A percentile compares a stretch with the other conserved stretches of the same genome.
These are phyloP conservation scores for Drosophila demipolita DNA, from an alignment of 2,888 invertebrate genomes.

Conservation along the genomic window DNA sequence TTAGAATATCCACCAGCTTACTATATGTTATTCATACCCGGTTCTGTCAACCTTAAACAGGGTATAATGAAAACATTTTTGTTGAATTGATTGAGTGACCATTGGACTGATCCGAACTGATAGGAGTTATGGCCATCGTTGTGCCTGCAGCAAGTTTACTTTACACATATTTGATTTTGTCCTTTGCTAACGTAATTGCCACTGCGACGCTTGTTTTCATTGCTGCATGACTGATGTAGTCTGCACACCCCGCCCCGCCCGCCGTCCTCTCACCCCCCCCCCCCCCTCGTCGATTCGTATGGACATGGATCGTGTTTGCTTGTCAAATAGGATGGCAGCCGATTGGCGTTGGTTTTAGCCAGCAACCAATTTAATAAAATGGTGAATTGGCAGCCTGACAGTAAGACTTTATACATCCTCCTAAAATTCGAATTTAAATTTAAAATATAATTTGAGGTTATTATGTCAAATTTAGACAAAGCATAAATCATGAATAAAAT, in stretches of 20 bases:
- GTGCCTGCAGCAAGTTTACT: constrained; percentile 32
- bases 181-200: constrained; percentile 37
- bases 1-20: background rate
- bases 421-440: constrained; percentile 14
- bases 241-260: background rate
- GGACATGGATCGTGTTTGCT: constrained; percentile 47
- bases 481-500: background rate
- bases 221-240: constrained; percentile 18
- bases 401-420: constrained; percentile 12
- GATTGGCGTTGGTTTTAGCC: constrained; percentile 29
- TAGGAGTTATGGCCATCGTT: background rate
- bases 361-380: constrained; percentile 31
- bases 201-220: constrained; percentile 30
- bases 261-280: background rate
- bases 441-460: background rate
- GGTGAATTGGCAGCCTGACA: constrained; percentile 5
- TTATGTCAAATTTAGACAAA: background rate
- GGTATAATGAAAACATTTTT: constrained; percentile 29
- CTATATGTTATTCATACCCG: background rate
- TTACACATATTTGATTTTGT: constrained; percentile 44
- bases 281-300: background rate
- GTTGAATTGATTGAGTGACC: constrained; percentile 36
- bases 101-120: constrained; percentile 8
- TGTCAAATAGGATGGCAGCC: constrained; percentile 36
- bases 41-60: background rate